Evolutionary conservation across 2,888 invertebrate genomes (phyloP), one percentile per base, ranked within the genome.

Genomic region (Ceramica pisi): DNA sequence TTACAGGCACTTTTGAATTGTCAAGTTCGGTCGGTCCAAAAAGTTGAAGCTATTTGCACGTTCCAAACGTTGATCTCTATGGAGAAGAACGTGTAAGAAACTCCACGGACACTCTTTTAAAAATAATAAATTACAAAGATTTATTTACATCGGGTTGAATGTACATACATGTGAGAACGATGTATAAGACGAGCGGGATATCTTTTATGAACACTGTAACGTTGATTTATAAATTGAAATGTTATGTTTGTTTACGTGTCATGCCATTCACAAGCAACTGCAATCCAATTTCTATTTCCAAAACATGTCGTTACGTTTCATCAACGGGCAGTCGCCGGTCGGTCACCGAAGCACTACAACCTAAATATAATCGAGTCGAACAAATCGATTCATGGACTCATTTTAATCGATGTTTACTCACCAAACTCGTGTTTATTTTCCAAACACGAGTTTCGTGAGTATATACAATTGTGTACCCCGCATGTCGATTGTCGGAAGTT

Each of bases 361-460:
- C 80, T 66, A 80, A 74, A 74, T 74, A 70, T 78, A 72, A 73
- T 67, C 70, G 67, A 65, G 9, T 64, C n/a, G 26, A 26, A 60
- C 70, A 63, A 82, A 67, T 69, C 72, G 81, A 78, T 78, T 63
- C 73, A 73, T 67, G 50, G 35, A 62, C 61, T 65, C 67, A 50
- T 6, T 81, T 61, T 77, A 65, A 81, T 79, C 71, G 78, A 71
- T 79, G 72, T 77, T 79, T 79, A 81, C 71, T 70, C 56, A 61
- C 10, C 23, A 26, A 56, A 71, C 44, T 55, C 41, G 23, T 77
- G 81, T 81, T 79, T 79, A 71, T 71, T 81, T 77, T 46, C 57
- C 41, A n/a, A n/a, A n/a, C n/a, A n/a, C n/a, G n/a, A n/a, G n/a
- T n/a, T n/a, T n/a, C n/a, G n/a, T n/a, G n/a, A n/a, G n/a, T n/a